Base-by-base conservation (phyloP, 2,888 invertebrate species). In the Hirtodrosophila cameraria region DNA sequence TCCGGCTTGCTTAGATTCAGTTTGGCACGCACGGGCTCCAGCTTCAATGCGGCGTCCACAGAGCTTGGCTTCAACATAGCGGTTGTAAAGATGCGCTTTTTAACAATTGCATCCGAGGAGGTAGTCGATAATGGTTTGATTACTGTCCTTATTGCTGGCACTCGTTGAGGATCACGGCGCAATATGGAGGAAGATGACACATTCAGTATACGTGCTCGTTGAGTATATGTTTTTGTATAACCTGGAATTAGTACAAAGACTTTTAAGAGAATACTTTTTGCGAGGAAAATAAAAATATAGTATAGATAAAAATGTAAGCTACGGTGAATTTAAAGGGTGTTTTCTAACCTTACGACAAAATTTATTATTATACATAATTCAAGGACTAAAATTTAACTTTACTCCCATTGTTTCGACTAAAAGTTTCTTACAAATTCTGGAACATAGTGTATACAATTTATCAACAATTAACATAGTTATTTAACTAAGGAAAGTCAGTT, bases 1-100 rank as follows among this genome's bases (percentile, higher is more conserved):
- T 89, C 88, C 2, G 87, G 87, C 7, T 74, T 72, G 12, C 74
- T 79, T 0, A 86, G 52, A 28, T 76, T 41, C 1, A 71, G 38
- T 3, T 63, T 49, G 33, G 63, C 23, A 6, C 64, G 58, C 6
- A 60, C 13, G 0, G 57, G 55, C 18, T 64, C 36, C 12, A 31
- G 43, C 1, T 46, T 12, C n/a, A 12, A 3, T 3, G 60, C 28
- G n/a, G 38, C 23, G 1, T 9, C 16, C 2, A 48, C 41, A 0
- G 54, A 18, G 7, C 9, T 20, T 39, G 9, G 6, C 0, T 23
- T 39, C 9, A 12, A 4, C 1, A 27, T 36, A 25, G 23, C 8
- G 3, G 35, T 23, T 2, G 31, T 2, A 12, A 30, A n/a, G 2
- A 38, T 15, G 15, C 66, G 66, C n/a, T 49, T 18, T 1, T 59